phyloP scores from a whole-genome alignment of 2,797 vertebrate species.

The Micromesistius poutassou region DNA sequence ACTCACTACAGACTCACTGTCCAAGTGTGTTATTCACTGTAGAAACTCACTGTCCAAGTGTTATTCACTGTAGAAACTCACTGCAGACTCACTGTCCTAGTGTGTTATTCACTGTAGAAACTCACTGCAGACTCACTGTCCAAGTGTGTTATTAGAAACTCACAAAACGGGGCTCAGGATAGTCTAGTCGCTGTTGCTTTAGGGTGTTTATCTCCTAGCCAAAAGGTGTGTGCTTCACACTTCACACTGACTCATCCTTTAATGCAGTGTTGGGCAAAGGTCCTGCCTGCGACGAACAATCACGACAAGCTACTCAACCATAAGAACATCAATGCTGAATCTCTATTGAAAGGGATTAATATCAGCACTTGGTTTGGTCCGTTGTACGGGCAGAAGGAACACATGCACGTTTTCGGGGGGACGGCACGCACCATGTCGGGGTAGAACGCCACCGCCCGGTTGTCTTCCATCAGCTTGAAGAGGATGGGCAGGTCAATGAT shows the following conservation, averaged over 20 bases:
- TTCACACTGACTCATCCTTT: neutral
- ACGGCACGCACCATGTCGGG: constrained; percentile 82
- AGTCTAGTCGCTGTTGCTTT: neutral
- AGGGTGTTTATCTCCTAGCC: neutral
- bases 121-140: too few relatives aligned
- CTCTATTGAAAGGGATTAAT: neutral
- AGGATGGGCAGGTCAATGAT: constrained; percentile 90
- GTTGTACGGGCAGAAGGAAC: too few relatives aligned
- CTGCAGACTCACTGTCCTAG: too few relatives aligned
- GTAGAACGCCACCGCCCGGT: constrained; percentile 77
- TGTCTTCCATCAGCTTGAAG: constrained; percentile 56
- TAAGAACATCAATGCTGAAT: neutral
- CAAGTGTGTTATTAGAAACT: too few relatives aligned
- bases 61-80: too few relatives aligned
- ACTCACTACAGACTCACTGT: too few relatives aligned
- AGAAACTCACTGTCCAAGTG: too few relatives aligned
- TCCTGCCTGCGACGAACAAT: too few relatives aligned
- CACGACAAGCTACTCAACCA: neutral
- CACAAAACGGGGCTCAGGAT: neutral
- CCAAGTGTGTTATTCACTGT: too few relatives aligned
- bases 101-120: too few relatives aligned
- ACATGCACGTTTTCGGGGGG: constrained; percentile 15
- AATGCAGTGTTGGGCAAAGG: neutral
- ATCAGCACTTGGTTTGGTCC: neutral
- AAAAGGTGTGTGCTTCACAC: too few relatives aligned